Conservation (phyloP, 2,113 vertebrate species). For the Archilochus colubris region DNA sequence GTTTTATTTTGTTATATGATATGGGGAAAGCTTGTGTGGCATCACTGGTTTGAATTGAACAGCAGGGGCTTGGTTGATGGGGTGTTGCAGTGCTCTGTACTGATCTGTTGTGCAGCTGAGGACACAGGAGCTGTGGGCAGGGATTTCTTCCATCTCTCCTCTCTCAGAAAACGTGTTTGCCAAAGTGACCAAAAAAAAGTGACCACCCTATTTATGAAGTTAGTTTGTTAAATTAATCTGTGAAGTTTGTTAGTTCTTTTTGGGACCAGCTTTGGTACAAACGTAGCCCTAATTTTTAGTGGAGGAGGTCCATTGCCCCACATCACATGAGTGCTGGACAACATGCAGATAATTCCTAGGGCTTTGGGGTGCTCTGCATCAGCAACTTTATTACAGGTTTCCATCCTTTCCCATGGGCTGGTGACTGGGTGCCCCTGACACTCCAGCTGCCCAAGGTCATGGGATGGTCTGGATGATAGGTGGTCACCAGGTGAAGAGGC, state of each 20-base stretch:
- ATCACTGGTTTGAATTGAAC: not conserved
- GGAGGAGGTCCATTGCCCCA: not conserved
- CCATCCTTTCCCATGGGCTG: not conserved
- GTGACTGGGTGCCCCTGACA: not conserved
- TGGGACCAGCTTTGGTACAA: not conserved
- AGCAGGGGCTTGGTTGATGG: rapidly evolving
- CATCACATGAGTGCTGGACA: not conserved
- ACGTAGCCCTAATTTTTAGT: not conserved
- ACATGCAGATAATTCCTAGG: not conserved
- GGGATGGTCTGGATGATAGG: not conserved
- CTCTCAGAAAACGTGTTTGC: not conserved
- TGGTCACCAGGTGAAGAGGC: conserved; percentile 12
- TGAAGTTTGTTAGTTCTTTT: not conserved
- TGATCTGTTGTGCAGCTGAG: not conserved
- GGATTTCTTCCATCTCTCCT: not conserved
- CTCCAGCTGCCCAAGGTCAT: not conserved
- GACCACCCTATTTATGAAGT: too few species aligned
- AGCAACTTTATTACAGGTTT: not conserved
- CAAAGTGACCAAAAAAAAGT: not conserved
- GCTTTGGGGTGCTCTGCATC: not conserved
- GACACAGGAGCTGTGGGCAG: not conserved
- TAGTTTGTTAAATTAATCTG: not conserved
- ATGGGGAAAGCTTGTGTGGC: not conserved
- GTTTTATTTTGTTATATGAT: conserved; percentile 10
- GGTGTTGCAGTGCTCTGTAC: not conserved